These are phyloP conservation scores for Callimorpha dominula DNA, from an alignment of 2,888 invertebrate genomes.

Conservation along the genomic window DNA sequence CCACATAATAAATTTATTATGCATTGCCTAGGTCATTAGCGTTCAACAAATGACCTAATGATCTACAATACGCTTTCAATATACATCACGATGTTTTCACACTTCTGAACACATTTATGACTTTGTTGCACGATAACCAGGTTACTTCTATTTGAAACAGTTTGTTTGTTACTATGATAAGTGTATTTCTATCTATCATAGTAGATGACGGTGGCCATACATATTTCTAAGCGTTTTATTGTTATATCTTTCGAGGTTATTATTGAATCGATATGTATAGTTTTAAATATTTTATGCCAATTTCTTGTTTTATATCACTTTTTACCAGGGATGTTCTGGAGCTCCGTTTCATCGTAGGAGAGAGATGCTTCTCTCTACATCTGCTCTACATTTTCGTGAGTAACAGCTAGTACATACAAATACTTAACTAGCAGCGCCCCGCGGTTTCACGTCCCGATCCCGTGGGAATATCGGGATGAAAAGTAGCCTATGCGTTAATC, in stretches of 20 bases:
- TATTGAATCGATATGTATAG: too few species aligned
- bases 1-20: conserved; percentile 24
- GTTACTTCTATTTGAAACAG: conserved; percentile 17
- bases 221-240: background rate
- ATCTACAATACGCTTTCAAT: conserved; percentile 47
- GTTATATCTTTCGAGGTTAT: background rate
- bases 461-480: too few species aligned
- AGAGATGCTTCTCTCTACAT: too few species aligned
- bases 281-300: too few species aligned
- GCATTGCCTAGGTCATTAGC: conserved; percentile 54
- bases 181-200: conserved; percentile 13
- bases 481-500: too few species aligned
- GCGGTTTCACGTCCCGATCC: too few species aligned
- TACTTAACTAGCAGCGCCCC: too few species aligned
- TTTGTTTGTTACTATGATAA: conserved; percentile 21
- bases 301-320: too few species aligned
- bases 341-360: too few species aligned
- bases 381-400: too few species aligned
- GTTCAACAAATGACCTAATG: conserved; percentile 58
- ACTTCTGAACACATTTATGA: conserved; percentile 31
- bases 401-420: too few species aligned
- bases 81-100: conserved; percentile 40
- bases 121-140: conserved; percentile 42
- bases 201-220: conserved; percentile 21
- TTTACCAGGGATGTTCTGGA: too few species aligned